Percentiles rank a stretch among this genome's conserved stretches.
These are phyloP conservation scores for Pao palembangensis DNA, from an alignment of 2,113 vertebrate genomes.

Conservation along the genomic window DNA sequence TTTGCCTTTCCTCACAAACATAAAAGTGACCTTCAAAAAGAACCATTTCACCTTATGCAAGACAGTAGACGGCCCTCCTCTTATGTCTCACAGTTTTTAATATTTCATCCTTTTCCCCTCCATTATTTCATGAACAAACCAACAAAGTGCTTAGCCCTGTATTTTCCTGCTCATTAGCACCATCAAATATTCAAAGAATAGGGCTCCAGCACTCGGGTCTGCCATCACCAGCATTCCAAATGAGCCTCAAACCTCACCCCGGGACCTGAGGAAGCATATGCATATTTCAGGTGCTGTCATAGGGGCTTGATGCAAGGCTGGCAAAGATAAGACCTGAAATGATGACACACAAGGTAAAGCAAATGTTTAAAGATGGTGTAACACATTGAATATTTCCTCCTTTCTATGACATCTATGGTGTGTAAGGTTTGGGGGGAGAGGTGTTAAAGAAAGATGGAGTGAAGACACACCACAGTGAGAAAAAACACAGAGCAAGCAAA, in stretches of 20 bases:
- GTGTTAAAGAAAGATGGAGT: conserved; percentile 32
- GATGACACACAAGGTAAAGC: conserved; percentile 40
- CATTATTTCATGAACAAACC: conserved; percentile 57
- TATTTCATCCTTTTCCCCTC: conserved; percentile 64
- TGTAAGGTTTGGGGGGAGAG: conserved; percentile 14
- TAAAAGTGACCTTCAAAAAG: conserved; percentile 8
- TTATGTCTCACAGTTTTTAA: conserved; percentile 52
- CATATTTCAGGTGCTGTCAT: conserved; percentile 73
- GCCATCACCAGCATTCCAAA: conserved; percentile 46
- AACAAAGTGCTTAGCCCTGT: conserved; percentile 75
- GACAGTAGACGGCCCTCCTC: conserved; percentile 9
- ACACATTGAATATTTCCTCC: conserved; percentile 22
- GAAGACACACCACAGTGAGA: conserved; percentile 34
- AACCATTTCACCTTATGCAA: conserved; percentile 14
- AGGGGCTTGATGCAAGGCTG: conserved; percentile 30
- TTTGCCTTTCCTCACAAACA: conserved; percentile 9
- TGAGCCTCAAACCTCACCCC: conserved; percentile 41
- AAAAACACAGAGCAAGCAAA: conserved; percentile 72
- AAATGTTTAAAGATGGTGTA: conserved; percentile 39
- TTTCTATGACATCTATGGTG: not conserved
- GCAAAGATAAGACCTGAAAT: conserved; percentile 25
- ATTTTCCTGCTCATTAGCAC: conserved; percentile 65
- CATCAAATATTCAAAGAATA: conserved; percentile 76
- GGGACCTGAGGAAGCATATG: conserved; percentile 37
- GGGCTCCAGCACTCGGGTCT: conserved; percentile 43